Evolutionary conservation across 2,797 vertebrate genomes (phyloP).

Genomic region (Sciurus carolinensis): DNA sequence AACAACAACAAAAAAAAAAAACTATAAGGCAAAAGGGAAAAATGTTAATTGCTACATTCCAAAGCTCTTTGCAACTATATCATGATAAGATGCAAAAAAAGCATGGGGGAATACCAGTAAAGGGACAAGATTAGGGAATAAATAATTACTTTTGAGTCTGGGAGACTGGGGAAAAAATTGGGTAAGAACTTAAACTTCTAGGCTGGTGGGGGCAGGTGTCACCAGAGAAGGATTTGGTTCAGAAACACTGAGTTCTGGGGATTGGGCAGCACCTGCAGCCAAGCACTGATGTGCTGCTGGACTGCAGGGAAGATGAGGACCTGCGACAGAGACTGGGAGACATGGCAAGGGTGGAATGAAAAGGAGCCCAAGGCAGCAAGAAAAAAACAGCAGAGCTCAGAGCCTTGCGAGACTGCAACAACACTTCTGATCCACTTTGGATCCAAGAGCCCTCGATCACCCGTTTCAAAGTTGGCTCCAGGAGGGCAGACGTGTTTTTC

Average conservation of each 20-base stretch:
- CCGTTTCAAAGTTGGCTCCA: too few species aligned
- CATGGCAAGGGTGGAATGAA: background rate
- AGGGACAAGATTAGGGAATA: background rate
- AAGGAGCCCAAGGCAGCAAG: background rate
- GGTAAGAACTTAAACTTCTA: background rate
- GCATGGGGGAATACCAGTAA: background rate
- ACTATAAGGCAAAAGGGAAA: background rate
- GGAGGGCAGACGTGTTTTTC: too few species aligned
- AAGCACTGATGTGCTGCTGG: background rate
- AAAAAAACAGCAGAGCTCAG: background rate
- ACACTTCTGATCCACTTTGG: too few species aligned
- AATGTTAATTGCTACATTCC: background rate
- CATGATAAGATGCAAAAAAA: background rate
- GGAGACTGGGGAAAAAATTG: background rate
- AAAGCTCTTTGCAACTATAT: background rate
- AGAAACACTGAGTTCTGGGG: background rate
- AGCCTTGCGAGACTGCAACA: background rate
- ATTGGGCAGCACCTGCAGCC: accelerated
- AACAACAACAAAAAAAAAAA: background rate
- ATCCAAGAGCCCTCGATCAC: too few species aligned
- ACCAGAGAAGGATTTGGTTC: background rate
- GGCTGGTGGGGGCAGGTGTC: background rate
- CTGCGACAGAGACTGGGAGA: background rate
- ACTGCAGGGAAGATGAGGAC: background rate
- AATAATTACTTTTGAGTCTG: background rate